A percentile compares a stretch with the other conserved stretches of the same genome.
phyloP scores from a whole-genome alignment of 2,113 vertebrate species.

The Accipiter cooperii region DNA sequence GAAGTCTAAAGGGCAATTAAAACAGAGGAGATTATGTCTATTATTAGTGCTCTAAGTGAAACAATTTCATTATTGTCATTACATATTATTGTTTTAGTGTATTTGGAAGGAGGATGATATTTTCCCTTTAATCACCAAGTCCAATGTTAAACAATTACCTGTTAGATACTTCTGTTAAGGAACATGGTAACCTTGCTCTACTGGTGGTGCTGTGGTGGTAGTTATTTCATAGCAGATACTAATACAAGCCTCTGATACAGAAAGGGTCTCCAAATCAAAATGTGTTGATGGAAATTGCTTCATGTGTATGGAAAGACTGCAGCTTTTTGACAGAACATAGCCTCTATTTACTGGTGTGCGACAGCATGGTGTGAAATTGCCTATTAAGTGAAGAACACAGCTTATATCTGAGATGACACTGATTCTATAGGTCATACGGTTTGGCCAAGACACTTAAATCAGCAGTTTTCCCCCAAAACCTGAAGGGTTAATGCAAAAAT shows the following conservation, averaged over 20 bases:
- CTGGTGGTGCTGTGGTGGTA: not conserved
- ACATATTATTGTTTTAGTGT: not conserved
- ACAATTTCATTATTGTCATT: not conserved
- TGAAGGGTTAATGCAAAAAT: not conserved
- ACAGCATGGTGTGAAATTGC: not conserved
- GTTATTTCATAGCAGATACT: not conserved
- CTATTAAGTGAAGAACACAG: not conserved
- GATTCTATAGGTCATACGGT: not conserved
- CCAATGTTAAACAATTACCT: not conserved
- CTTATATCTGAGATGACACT: not conserved
- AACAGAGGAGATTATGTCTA: not conserved
- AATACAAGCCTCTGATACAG: not conserved
- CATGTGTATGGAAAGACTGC: not conserved
- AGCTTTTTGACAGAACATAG: not conserved
- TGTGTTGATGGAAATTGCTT: not conserved
- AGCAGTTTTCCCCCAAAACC: not conserved
- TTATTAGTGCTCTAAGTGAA: not conserved
- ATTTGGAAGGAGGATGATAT: not conserved
- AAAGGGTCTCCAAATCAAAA: not conserved
- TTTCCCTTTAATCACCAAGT: not conserved
- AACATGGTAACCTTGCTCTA: not conserved
- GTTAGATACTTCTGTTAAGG: not conserved
- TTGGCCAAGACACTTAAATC: not conserved
- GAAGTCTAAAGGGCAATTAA: not conserved
- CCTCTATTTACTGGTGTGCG: not conserved